Evolutionary conservation across 2,888 invertebrate genomes (phyloP), one percentile per base, ranked within the genome.

Genomic region (Brenthis daphne): DNA sequence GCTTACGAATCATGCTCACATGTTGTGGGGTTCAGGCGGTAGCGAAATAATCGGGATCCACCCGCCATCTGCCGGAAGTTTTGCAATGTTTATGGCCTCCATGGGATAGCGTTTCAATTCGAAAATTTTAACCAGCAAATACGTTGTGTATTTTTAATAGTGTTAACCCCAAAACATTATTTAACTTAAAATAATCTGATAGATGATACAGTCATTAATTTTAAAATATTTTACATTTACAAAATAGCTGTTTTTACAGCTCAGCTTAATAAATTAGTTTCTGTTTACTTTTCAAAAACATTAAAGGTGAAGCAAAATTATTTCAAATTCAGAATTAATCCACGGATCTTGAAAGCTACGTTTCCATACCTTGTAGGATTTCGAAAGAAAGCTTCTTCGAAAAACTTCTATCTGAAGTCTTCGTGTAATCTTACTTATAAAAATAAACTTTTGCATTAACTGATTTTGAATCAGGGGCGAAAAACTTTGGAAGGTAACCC

Each of bases 391-490:
- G 87, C 87, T 88, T 87, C 87, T 88, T 82, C 82, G 80, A 80
- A 83, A 85, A 91, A 91, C 84, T 92, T 90, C 84, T 83, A 86
- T 85, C 85, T 84, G 76, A 89, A 88, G 87, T 88, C 87, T 70
- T 81, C 85, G 87, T 90, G 90, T 93, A 93, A 93, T 93, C 93
- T 93, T 89, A 93, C 93, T 93, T 93, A 93, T 92, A 93, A 93
- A 93, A 93, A 93, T 93, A 93, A 93, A 93, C 93, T 93, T 93
- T 92, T 92, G 84, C 93, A 93, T 93, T 93, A 93, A 92, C 92
- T 89, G 92, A 91, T 91, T 91, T 90, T 84, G 91, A 90, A 91
- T 92, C 88, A 89, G 87, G 85, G 83, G 82, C 79, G 85, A 82
- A 77, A 77, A 88, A 89, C 81, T 88, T 85, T 69, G 77, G 80